A percentile compares a stretch with the other conserved stretches of the same genome.
phyloP scores from a whole-genome alignment of 2,797 vertebrate genomes.

The Tympanoctomys barrerae region DNA sequence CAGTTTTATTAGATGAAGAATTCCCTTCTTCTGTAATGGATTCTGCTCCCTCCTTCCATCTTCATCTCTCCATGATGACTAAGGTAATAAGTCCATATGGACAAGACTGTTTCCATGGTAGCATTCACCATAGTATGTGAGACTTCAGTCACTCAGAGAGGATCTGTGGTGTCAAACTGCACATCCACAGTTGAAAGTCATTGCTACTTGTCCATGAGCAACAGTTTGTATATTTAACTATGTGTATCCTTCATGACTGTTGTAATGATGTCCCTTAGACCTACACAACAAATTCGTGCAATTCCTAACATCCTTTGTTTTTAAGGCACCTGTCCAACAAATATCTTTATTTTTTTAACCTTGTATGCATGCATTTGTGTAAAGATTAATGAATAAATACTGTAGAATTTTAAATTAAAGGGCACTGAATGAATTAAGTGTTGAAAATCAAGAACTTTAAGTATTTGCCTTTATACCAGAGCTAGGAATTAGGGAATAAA shows the following conservation, averaged over 20 bases:
- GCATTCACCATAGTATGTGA: not conserved
- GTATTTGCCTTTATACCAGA: not conserved
- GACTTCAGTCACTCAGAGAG: not conserved
- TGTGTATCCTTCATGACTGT: accelerated
- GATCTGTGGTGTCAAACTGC: not conserved
- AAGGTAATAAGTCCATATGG: not conserved
- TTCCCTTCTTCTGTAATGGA: not conserved
- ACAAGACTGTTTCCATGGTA: not conserved
- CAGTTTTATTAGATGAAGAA: not conserved
- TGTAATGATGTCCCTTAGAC: not conserved
- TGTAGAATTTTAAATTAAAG: slow-evolving; percentile 46
- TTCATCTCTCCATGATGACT: not conserved
- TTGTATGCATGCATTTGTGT: not conserved
- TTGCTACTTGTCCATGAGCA: not conserved
- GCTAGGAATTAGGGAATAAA: not conserved
- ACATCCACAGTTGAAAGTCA: not conserved
- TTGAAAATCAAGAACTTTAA: slow-evolving; percentile 34
- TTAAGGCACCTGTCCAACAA: not conserved
- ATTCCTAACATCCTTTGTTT: not conserved
- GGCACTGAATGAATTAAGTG: slow-evolving; percentile 18
- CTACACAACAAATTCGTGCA: not conserved
- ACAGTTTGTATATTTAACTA: too few species aligned
- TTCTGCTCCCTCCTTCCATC: not conserved
- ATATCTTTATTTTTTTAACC: not conserved
- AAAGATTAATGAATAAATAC: slow-evolving; percentile 32